Evolutionary conservation across 2,797 vertebrate genomes (phyloP).

Genomic region (Thaleichthys pacificus): DNA sequence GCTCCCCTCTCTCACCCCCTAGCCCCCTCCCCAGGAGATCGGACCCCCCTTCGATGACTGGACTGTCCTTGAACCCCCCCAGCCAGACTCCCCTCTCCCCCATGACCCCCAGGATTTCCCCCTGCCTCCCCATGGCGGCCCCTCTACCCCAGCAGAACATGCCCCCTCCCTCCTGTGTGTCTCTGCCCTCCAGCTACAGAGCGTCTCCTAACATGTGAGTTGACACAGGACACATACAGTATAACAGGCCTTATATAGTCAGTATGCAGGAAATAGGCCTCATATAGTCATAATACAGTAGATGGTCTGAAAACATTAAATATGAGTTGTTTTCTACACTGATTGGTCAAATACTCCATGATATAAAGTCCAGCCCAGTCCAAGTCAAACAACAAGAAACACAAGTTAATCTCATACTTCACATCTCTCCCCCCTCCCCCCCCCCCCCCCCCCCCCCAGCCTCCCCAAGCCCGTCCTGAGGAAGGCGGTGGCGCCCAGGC

Average conservation of each 20-base stretch:
- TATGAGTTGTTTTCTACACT: not conserved
- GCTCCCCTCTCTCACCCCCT: conserved; percentile 67
- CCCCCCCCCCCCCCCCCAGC: conserved; percentile 57
- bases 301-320: not conserved
- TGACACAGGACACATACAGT: not conserved
- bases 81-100: conserved; percentile 20
- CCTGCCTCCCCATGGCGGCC: conserved; percentile 37
- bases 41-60: not conserved
- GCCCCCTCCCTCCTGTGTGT: conserved; percentile 57
- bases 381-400: not conserved
- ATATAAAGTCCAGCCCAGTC: not conserved
- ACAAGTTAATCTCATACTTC: not conserved
- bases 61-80: conserved; percentile 33
- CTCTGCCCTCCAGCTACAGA: conserved; percentile 65
- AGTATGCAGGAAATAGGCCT: not conserved
- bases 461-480: conserved; percentile 84
- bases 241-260: not conserved
- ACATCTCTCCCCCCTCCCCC: no score
- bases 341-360: not conserved
- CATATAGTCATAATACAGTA: no score
- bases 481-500: conserved; percentile 74
- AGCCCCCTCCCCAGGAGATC: conserved; percentile 54
- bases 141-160: conserved; percentile 31
- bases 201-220: conserved; percentile 68
- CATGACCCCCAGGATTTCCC: conserved; percentile 43